Conservation (phyloP, 2,888 invertebrate species). For the Portevinia maculata region DNA sequence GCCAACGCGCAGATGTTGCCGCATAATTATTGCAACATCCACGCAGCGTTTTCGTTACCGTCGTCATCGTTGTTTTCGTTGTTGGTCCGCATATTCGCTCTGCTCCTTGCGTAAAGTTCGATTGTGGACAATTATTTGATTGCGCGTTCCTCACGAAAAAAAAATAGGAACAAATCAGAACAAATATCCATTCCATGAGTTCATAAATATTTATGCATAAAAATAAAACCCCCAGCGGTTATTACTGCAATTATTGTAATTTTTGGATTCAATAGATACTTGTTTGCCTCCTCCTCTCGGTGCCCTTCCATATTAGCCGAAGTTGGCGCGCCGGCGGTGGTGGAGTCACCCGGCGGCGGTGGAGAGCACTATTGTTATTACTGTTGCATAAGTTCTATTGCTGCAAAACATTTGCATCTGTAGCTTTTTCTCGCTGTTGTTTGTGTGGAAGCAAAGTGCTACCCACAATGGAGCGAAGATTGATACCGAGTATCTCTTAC, state of each 20-base stretch:
- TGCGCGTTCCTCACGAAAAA: constrained; percentile 30
- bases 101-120: constrained; percentile 41
- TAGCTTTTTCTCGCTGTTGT: constrained; percentile 43
- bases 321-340: neutral
- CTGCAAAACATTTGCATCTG: constrained; percentile 72
- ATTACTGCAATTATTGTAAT: constrained; percentile 74
- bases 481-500: constrained; percentile 69
- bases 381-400: constrained; percentile 72
- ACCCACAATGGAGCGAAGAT: constrained; percentile 67
- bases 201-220: constrained; percentile 71
- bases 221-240: constrained; percentile 54
- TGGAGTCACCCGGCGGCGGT: neutral
- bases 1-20: constrained; percentile 68
- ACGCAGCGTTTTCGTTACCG: constrained; percentile 63
- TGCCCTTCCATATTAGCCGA: constrained; percentile 7
- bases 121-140: constrained; percentile 61
- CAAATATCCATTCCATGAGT: constrained; percentile 63
- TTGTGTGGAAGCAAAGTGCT: constrained; percentile 64
- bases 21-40: constrained; percentile 72
- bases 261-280: constrained; percentile 68
- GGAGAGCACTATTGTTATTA: constrained; percentile 64
- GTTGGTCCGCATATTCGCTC: neutral
- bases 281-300: constrained; percentile 5
- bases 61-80: neutral
- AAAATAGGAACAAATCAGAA: constrained; percentile 18